A percentile compares a stretch with the other conserved stretches of the same genome.
phyloP scores from a whole-genome alignment of 2,888 invertebrate genomes.

The Fragum whitleyi region DNA sequence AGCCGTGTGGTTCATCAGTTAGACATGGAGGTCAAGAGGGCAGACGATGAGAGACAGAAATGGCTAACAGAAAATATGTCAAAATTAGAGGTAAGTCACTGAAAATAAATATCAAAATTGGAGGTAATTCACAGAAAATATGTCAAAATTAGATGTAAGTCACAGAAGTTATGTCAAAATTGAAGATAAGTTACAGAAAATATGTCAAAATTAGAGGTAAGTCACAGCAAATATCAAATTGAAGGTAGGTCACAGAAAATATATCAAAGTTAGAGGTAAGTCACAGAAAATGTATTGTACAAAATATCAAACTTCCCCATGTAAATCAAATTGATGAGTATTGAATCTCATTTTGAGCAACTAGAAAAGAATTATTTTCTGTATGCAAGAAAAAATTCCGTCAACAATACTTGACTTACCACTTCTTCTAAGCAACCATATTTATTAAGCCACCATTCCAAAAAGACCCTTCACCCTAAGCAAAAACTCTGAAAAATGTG shows the following conservation, averaged over 20 bases:
- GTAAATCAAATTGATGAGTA: too few relatives aligned
- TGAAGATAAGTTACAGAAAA: slow-evolving; percentile 68
- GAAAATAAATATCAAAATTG: slow-evolving; percentile 70
- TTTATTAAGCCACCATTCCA: too few relatives aligned
- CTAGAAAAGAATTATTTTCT: too few relatives aligned
- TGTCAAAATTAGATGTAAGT: slow-evolving; percentile 70
- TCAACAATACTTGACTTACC: too few relatives aligned
- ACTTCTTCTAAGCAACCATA: too few relatives aligned
- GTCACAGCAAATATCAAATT: slow-evolving; percentile 47
- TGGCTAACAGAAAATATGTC: slow-evolving; percentile 66
- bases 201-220: slow-evolving; percentile 70
- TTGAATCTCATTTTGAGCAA: too few relatives aligned
- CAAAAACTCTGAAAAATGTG: too few relatives aligned
- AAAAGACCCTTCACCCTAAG: too few relatives aligned
- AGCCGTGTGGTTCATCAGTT: slow-evolving; percentile 73
- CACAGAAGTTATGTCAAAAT: slow-evolving; percentile 53
- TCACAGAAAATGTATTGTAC: slow-evolving; percentile 18
- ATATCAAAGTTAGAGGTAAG: slow-evolving; percentile 70
- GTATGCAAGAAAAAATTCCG: too few relatives aligned
- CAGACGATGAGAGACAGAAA: slow-evolving; percentile 67
- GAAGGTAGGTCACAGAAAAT: slow-evolving; percentile 57
- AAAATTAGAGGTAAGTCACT: slow-evolving; percentile 68
- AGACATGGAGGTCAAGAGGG: slow-evolving; percentile 68
- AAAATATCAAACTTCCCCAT: too few relatives aligned
- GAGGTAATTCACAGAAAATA: slow-evolving; percentile 55